Evolutionary conservation across 2,888 invertebrate species (phyloP).

Genomic region (Troides helena): DNA sequence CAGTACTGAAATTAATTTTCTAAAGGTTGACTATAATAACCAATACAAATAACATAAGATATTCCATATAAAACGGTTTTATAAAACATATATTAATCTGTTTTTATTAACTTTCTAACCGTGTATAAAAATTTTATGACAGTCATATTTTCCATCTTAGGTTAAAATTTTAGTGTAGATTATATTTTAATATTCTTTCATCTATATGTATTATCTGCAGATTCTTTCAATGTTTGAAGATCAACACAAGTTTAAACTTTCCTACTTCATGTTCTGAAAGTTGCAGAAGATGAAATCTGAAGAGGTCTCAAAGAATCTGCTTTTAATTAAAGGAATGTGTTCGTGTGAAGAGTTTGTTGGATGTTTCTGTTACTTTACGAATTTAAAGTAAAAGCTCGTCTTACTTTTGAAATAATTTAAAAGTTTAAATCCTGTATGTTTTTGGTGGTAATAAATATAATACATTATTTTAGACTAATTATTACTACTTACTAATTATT

Average conservation of each 20-base stretch:
- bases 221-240: background rate
- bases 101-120: background rate
- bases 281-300: background rate
- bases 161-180: too few species aligned
- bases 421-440: too few species aligned
- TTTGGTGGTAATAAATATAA: too few species aligned
- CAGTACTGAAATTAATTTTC: background rate
- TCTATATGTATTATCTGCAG: background rate
- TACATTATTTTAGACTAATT: too few species aligned
- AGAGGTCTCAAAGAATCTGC: background rate
- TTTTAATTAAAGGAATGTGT: constrained; percentile 1
- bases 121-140: background rate
- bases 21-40: background rate
- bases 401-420: too few species aligned
- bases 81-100: background rate
- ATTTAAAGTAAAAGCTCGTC: background rate
- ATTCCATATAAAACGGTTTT: too few species aligned
- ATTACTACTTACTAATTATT: too few species aligned
- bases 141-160: too few species aligned
- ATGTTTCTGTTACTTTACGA: background rate
- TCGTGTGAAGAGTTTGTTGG: background rate
- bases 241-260: background rate
- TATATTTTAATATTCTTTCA: too few species aligned
- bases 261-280: background rate
- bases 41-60: background rate